Conservation (phyloP, 2,113 vertebrate species). For the Oxygymnocypris stewartii region DNA sequence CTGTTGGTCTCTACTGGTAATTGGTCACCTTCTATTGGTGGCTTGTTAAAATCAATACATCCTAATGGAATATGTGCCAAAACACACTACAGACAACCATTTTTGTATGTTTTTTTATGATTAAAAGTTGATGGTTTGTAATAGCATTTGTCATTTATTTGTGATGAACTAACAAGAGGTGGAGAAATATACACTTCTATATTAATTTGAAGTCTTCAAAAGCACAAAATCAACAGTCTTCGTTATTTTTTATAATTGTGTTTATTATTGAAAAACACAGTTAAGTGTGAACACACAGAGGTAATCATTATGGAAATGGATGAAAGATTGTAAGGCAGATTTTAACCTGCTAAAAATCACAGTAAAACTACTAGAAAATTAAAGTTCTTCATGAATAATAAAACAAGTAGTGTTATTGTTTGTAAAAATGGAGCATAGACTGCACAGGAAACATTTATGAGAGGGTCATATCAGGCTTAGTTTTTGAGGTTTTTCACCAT, state of each 20-base stretch:
- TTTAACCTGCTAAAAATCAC: neutral
- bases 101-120: too few species aligned
- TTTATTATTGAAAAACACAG: constrained; percentile 20
- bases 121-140: too few species aligned
- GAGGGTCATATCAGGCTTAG: neutral
- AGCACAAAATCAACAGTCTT: neutral
- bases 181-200: neutral
- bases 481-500: constrained; percentile 42
- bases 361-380: neutral
- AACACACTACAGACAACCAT: too few species aligned
- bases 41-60: too few species aligned
- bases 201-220: neutral
- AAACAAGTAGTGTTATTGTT: neutral
- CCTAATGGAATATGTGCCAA: too few species aligned
- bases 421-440: neutral
- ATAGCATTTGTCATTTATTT: too few species aligned
- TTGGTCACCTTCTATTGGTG: too few species aligned
- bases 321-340: neutral
- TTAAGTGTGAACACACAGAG: neutral
- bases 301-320: neutral
- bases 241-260: neutral
- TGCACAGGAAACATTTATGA: constrained; percentile 7
- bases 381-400: neutral
- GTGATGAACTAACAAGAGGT: neutral
- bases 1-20: too few species aligned